Base-by-base conservation (phyloP, 2,113 vertebrate species). In the Phalacrocorax pelagicus region DNA sequence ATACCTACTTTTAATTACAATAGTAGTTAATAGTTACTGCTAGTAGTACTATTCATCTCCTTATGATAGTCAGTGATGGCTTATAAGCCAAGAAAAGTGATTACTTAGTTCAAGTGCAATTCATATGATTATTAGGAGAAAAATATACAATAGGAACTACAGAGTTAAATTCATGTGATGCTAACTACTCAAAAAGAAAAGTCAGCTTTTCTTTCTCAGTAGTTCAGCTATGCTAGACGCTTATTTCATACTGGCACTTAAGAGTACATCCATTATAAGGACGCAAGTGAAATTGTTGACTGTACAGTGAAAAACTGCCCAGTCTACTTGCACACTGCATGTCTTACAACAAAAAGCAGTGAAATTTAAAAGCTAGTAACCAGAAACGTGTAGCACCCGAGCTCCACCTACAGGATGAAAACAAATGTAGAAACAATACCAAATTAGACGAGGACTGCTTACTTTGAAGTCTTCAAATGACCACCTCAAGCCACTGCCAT, bases 351-450 rank as follows among this genome's bases (percentile, higher is more conserved):
- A 96, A 93, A 18, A 70, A 86, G 54, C 24, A 91, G 12, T 1
- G 5, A 58, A 84, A 59, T 81, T 62, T 69, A 49, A 70, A 92
- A 82, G 44, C 63, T 34, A 21, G 21, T 90, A 81, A 62, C 8
- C 34, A 86, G 26, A 88, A 81, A 97, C 65, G 49, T 61, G 44
- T 42, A 95, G 95, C 27, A 87, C 10, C 6, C 2, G 81, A 98
- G 98, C 97, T 94, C 98, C 98, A 98, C 58, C 98, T 98, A 98
- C 89, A 97, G 98, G 98, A 81, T 40, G 78, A 88, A 92, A 87
- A 46, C 7, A 34, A 67, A 81, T 44, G 27, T 38, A 7, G 21
- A 91, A 16, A 2, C 57, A 70, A 0, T 63, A 10, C 24, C 15
- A 32, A 27, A 42, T 10, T 38, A 74, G 21, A 52, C 54, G 15